Evolutionary conservation across 1,140 invertebrate species (phyloP), one percentile per base, ranked within the genome.

Genomic region (Drosophila virilis): DNA sequence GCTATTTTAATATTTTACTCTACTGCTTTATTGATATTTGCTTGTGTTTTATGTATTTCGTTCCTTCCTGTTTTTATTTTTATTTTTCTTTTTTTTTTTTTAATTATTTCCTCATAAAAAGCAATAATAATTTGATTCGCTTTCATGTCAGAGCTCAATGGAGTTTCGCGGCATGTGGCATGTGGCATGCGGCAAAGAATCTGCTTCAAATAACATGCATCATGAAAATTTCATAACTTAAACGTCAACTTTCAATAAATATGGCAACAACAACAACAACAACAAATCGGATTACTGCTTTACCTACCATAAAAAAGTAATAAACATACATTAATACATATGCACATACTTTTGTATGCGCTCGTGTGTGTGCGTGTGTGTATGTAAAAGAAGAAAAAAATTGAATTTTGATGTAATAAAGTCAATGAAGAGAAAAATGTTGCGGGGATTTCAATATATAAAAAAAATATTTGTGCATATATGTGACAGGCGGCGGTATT

Each of bases 331-430:
- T 52, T 1, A 28, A 45, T 48, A 43, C 33, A 48, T 38, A 57
- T 13, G 51, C 43, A 13, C 3, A 37, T 46, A n/a, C 15, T 60
- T 50, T 51, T 70, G 37, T 55, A 46, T 72, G 38, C 50, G 33
- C 42, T 43, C 50, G 22, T 40, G 9, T 55, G 40, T 51, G 10
- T 17, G 17, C 17, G 17, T 17, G 22, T 5, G 22, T 5, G 5
- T 28, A 5, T 28, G 22, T 28, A 28, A 5, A 28, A 22, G 22
- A 28, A 28, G 22, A 60, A 67, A 73, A 52, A 72, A 59, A 85
- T 78, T 86, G 55, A 81, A 73, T 85, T 85, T 72, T 85, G 70
- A 75, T 71, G 37, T 76, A 73, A 86, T 86, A 86, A 81, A 86
- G 51, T 81, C 48, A 37, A 13, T 37, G n/a, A 69, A 58, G 59